These are phyloP conservation scores for Prolemur simus DNA, from an alignment of 2,113 vertebrate genomes.

Conservation along the genomic window DNA sequence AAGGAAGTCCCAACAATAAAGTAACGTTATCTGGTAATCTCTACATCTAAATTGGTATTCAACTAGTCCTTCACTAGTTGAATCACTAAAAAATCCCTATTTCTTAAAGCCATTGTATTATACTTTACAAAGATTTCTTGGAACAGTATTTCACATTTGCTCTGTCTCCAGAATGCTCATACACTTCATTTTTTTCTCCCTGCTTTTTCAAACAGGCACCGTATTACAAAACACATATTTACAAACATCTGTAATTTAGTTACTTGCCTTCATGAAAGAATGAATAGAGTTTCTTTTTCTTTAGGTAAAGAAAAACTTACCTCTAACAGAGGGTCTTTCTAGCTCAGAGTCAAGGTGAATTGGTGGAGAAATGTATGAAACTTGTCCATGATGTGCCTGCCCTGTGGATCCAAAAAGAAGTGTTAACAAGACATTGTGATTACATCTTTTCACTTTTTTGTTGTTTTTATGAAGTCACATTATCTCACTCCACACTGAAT, in stretches of 20 bases:
- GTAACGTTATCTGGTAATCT: neutral
- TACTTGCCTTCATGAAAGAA: neutral
- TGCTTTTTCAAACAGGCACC: neutral
- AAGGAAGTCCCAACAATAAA: neutral
- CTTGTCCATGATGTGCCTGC: conserved; percentile 86
- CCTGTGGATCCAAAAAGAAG: conserved; percentile 79
- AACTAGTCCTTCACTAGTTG: neutral
- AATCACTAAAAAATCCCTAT: neutral
- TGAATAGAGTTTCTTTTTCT: neutral
- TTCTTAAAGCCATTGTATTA: neutral
- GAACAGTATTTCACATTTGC: neutral
- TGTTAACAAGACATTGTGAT: neutral
- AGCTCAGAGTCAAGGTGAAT: conserved; percentile 86
- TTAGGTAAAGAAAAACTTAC: conserved; percentile 77
- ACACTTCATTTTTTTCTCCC: neutral
- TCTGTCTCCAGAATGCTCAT: neutral
- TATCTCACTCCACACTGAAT: neutral
- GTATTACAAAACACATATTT: neutral
- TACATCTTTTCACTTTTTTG: neutral
- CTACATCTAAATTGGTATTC: neutral
- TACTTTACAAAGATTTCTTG: neutral
- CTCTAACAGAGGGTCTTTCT: conserved; percentile 84
- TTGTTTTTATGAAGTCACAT: neutral
- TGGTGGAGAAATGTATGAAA: conserved; percentile 87
- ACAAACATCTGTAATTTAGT: neutral